phyloP scores from a whole-genome alignment of 2,888 invertebrate genomes.

The Tetanocera ferruginea region DNA sequence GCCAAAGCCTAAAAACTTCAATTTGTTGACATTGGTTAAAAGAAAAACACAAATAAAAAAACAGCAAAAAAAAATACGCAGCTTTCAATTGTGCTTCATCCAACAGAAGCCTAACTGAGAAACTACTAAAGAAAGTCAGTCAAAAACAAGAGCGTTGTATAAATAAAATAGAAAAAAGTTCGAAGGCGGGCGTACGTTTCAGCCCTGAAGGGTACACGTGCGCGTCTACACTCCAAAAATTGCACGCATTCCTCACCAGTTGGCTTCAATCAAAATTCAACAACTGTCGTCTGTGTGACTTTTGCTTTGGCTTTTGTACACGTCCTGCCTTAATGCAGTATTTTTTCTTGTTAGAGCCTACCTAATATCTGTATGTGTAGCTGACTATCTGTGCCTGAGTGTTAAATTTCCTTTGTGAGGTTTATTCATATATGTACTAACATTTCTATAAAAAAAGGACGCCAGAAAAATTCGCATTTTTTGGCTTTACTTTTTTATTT shows the following conservation, averaged over 20 bases:
- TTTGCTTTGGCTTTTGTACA: neutral
- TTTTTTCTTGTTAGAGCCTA: neutral
- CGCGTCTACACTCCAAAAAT: neutral
- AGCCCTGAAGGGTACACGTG: neutral
- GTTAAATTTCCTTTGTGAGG: too few relatives aligned
- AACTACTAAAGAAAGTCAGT: neutral
- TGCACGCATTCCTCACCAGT: neutral
- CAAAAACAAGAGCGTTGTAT: neutral
- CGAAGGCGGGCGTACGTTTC: neutral
- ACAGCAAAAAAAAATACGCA: neutral
- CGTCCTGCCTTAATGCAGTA: neutral
- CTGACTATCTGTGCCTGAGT: neutral
- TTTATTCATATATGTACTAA: too few relatives aligned
- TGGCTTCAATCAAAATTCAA: conserved; percentile 25
- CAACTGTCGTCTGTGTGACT: conserved; percentile 4
- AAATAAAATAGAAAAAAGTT: neutral
- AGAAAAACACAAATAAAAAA: neutral
- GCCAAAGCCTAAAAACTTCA: conserved; percentile 26
- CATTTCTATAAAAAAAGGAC: neutral
- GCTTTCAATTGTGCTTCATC: neutral
- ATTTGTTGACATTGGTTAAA: conserved; percentile 37
- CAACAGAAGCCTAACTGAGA: neutral
- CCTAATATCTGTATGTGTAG: neutral
- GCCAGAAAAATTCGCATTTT: neutral
- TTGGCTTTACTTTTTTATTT: neutral